Base-by-base conservation (phyloP, 1,140 invertebrate genomes). In the Ooceraea biroi region DNA sequence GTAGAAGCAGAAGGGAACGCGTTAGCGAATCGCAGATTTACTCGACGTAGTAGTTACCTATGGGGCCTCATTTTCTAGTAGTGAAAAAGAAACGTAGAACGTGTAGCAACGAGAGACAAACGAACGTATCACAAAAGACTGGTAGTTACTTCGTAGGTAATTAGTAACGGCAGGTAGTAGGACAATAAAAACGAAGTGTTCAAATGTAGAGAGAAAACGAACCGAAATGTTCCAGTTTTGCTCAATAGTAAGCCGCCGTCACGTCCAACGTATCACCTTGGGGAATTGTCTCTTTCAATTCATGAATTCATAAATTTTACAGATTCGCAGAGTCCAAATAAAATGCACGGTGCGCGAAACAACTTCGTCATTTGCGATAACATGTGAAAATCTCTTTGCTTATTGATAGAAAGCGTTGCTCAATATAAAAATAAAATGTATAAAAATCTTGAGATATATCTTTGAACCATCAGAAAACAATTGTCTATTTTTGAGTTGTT, bases 111-210 rank as follows among this genome's bases (percentile, higher is more conserved):
- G 88, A 87, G 73, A 36, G n/a, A 36, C 36, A 7, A 36, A 84
- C 66, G 78, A 77, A 88, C 83, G 88, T 63, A 90, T 85, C 85
- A 69, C 71, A 60, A 91, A 94, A 94, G 93, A 94, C 93, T 94
- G 93, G 93, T 94, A 93, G 93, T 90, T 82, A 87, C 89, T 90
- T 90, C 55, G 69, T 93, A 93, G 90, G 57, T 77, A 87, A 82
- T 87, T 93, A 93, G 90, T 76, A 27, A 73, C 44, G 7, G 44
- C 73, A 63, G 74, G 82, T 80, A 90, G 83, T 92, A 91, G 86
- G 90, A 92, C 90, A 93, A 94, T 93, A 92, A 88, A 74, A 2
- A 90, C 65, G 63, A 91, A 91, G 91, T 92, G 90, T 93, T 93
- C 89, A 88, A 90, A 90, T 80, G 83, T 84, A 71, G 61, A 50